Evolutionary conservation across 2,113 vertebrate species (phyloP), one percentile per base, ranked within the genome.

Genomic region (Xenopus laevis): DNA sequence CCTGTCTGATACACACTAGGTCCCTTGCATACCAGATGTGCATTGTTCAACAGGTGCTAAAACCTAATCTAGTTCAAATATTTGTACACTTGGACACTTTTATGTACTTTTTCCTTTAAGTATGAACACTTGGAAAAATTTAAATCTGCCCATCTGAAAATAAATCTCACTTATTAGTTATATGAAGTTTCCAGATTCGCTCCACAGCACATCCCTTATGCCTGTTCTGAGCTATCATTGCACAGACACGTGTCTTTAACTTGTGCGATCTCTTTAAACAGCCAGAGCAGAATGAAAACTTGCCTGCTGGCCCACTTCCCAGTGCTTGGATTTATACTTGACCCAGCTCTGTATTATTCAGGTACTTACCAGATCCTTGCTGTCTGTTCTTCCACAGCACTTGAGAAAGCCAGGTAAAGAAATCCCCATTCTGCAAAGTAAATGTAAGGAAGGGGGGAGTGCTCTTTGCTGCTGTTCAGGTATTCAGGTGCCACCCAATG

Each of bases 371-470:
- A 70, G 33, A 52, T 77, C 74, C 47, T 64, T 55, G 16, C 74
- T 77, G 58, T 52, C 67, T 52, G 69, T 77, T 23, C n/a, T 76
- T 15, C 63, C 63, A 21, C 74, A 64, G 50, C 74, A 77, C 57
- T 59, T 77, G 30, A 70, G 67, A 27, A 63, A 70, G 18, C 63
- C 67, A 45, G 74, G 67, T 15, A 75, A 6, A 16, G 69, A 71
- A 60, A 70, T 40, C 13, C 74, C 74, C 74, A 70, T 77, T 23
- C 47, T 52, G 52, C 57, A 53, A 50, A 57, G n/a, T 3, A 20
- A 67, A 62, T 4, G 15, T 17, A 57, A 46, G 66, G 64, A 53
- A 4, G 23, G 65, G 16, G 65, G 57, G 30, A 53, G 27, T 63
- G 13, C 44, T 67, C 23, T 40, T 40, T 61, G 16, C 10, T 52